Conservation (phyloP, 2,113 vertebrate species). For the Clarias gariepinus region DNA sequence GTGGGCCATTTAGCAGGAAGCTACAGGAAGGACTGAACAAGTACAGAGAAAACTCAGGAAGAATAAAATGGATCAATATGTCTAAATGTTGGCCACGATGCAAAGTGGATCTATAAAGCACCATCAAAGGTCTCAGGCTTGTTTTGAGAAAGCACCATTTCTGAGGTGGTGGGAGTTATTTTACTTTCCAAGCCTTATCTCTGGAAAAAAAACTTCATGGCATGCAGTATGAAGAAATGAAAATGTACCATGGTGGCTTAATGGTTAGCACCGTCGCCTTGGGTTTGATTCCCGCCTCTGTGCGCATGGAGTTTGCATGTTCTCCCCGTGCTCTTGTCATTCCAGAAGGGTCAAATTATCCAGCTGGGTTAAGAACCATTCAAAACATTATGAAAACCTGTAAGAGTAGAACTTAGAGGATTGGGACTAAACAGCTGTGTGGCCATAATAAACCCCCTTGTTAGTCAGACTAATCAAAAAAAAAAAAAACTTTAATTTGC, state of each 20-base stretch:
- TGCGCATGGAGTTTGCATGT: too few species aligned
- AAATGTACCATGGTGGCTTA: neutral
- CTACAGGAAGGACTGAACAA: neutral
- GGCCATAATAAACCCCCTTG: too few species aligned
- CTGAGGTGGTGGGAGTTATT: neutral
- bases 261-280: too few species aligned
- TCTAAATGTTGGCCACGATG: neutral
- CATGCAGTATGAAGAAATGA: neutral
- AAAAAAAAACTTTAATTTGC: too few species aligned
- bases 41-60: neutral
- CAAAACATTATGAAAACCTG: too few species aligned
- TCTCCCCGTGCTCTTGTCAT: too few species aligned
- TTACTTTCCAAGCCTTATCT: neutral
- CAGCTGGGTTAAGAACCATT: too few species aligned
- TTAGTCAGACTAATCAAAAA: too few species aligned
- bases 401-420: too few species aligned
- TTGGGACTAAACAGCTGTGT: too few species aligned
- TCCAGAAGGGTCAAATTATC: too few species aligned
- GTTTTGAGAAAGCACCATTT: neutral
- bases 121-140: neutral
- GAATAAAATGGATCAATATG: neutral
- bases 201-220: neutral
- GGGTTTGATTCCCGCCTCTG: too few species aligned
- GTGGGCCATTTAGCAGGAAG: neutral
- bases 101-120: constrained; percentile 12